phyloP scores from a whole-genome alignment of 2,797 vertebrate species.

The Pseudotriccus pelzelni region DNA sequence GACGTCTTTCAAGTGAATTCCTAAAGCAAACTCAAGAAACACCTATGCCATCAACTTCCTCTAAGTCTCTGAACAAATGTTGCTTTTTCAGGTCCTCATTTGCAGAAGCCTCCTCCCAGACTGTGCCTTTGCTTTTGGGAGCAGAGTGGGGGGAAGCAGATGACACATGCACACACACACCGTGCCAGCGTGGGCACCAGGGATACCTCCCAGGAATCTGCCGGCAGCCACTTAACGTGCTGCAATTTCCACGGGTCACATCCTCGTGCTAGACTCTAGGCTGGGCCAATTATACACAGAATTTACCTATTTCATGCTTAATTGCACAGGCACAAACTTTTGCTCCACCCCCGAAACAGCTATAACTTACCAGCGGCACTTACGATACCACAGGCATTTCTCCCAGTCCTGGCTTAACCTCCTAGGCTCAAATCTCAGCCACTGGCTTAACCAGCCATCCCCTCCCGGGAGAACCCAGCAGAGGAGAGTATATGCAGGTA shows the following conservation, averaged over 20 bases:
- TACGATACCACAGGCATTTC: not conserved
- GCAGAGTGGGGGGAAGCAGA: not conserved
- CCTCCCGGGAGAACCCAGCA: not conserved
- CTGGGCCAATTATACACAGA: constrained; percentile 50
- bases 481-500: not conserved
- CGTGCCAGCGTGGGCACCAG: accelerated
- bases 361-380: not conserved
- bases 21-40: not conserved
- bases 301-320: constrained; percentile 65
- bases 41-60: not conserved
- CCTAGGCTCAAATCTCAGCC: not conserved
- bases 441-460: not conserved
- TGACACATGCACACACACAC: not conserved
- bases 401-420: not conserved
- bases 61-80: not conserved
- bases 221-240: accelerated
- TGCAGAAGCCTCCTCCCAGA: not conserved
- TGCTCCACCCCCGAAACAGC: not conserved
- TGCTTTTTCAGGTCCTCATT: accelerated
- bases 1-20: not conserved
- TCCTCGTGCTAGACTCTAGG: not conserved
- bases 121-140: not conserved
- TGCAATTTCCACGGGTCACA: not conserved
- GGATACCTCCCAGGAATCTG: not conserved
- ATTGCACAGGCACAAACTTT: constrained; percentile 46